phyloP scores from a whole-genome alignment of 2,888 invertebrate species.

The Xylophagus ater region DNA sequence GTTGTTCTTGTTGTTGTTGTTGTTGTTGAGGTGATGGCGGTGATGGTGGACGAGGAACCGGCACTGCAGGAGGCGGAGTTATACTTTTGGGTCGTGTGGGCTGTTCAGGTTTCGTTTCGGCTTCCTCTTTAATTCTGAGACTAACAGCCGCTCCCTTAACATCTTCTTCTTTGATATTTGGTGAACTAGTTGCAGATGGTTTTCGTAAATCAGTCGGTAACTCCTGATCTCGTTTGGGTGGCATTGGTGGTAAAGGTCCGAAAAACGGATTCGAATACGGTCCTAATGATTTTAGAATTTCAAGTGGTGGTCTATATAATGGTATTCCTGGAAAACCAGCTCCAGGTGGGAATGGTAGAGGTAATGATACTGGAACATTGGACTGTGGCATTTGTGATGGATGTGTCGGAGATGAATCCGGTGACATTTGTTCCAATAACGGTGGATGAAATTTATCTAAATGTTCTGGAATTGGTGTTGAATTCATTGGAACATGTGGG shows the following conservation, averaged over 20 bases:
- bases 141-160: constrained; percentile 15
- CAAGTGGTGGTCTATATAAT: constrained; percentile 36
- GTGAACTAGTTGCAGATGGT: constrained; percentile 26
- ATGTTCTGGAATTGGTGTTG: constrained; percentile 92
- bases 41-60: constrained; percentile 27
- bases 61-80: constrained; percentile 22
- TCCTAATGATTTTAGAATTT: constrained; percentile 33
- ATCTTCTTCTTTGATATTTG: constrained; percentile 16
- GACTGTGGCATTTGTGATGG: constrained; percentile 25
- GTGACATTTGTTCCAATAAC: constrained; percentile 46
- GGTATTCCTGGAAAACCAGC: constrained; percentile 29
- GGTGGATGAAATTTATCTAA: constrained; percentile 91
- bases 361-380: constrained; percentile 26
- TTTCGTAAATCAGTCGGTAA: constrained; percentile 36
- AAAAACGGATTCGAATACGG: constrained; percentile 32
- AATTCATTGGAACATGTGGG: constrained; percentile 93
- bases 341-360: constrained; percentile 27
- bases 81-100: constrained; percentile 20
- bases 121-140: constrained; percentile 34
- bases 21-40: constrained; percentile 16
- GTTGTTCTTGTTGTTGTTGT: constrained; percentile 15
- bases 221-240: constrained; percentile 27
- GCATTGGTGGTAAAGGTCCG: constrained; percentile 24
- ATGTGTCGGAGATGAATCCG: constrained; percentile 32
- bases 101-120: constrained; percentile 21